Evolutionary conservation across 2,888 invertebrate species (phyloP).

Genomic region (Yponomeuta evonymella): DNA sequence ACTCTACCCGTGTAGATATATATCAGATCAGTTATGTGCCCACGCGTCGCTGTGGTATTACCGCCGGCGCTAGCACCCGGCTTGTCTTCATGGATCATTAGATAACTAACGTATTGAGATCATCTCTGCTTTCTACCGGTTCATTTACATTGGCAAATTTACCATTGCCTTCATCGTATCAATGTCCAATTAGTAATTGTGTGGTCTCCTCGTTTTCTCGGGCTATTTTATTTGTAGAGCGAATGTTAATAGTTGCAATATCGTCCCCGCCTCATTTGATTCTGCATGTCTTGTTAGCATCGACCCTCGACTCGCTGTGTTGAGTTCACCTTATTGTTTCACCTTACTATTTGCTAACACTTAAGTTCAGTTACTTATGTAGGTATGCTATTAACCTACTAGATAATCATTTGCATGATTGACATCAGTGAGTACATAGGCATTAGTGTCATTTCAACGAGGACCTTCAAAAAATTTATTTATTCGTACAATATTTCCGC

Average conservation of each 20-base stretch:
- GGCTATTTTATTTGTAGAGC: neutral
- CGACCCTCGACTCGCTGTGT: conserved; percentile 27
- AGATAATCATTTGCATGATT: neutral
- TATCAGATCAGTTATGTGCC: conserved; percentile 47
- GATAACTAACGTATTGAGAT: conserved; percentile 11
- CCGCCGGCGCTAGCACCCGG: conserved; percentile 10
- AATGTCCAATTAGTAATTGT: neutral
- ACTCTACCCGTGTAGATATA: conserved; percentile 6
- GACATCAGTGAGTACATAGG: neutral
- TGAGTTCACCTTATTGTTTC: conserved; percentile 30
- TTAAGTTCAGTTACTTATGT: neutral
- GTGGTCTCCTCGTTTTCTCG: neutral
- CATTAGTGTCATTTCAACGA: neutral
- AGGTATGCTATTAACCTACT: neutral
- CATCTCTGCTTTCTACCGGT: conserved; percentile 1
- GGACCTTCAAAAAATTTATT: neutral
- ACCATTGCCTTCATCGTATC: neutral
- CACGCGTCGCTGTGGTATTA: conserved; percentile 35
- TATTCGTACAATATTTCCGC: neutral
- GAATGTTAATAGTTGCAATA: neutral
- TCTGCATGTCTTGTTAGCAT: conserved; percentile 26
- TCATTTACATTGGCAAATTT: neutral
- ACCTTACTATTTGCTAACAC: conserved; percentile 12
- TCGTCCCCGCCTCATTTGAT: conserved; percentile 15
- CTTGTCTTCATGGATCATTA: conserved; percentile 15